Base-by-base conservation (phyloP, 2,888 invertebrate species). In the Caenorhabditis afra region DNA sequence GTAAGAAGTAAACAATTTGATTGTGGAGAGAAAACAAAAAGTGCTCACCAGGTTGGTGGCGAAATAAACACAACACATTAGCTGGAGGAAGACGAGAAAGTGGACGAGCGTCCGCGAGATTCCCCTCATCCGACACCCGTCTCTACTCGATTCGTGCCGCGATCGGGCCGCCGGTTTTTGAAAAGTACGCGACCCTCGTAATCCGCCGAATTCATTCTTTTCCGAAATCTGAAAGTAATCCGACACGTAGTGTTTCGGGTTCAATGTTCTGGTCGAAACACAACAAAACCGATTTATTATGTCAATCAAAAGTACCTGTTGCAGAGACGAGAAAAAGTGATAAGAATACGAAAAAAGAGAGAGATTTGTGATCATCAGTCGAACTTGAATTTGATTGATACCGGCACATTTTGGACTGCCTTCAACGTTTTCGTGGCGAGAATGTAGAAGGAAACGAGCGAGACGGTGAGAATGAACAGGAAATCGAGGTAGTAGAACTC, bases 401-500 rank as follows among this genome's bases (percentile, higher is more conserved):
- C 23, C 14, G 57, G 35, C 44, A 64, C 29, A 29, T 52, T 73
- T 14, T 57, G 47, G 2, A 58, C 29, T 7, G 44, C 20, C 22
- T 49, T 64, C 44, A 64, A 14, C 20, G 53, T 23, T 29, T 58
- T 55, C 4, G 73, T 58, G 16, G 44, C 37, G 16, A 64, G 16
- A 18, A 73, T n/a, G 52, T 62, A 73, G 29, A 64, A 41, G 1
- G 73, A 39, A 3, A 64, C 50, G 3, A 64, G 55, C 29, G 64
- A n/a, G 11, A 64, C 18, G 0, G 53, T 7, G 39, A 68, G 0
- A 12, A 65, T 16, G 18, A 23, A 23, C 29, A 73, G 14, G 20
- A 65, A 53, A n/a, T 77, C 77, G 11, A 77, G 44, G 49, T 70
- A 64, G 49, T 77, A 77, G 22, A 70, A 77, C 47, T 70, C 70